Conservation (phyloP, 2,797 vertebrate genomes). For the Poecilia velifera region DNA sequence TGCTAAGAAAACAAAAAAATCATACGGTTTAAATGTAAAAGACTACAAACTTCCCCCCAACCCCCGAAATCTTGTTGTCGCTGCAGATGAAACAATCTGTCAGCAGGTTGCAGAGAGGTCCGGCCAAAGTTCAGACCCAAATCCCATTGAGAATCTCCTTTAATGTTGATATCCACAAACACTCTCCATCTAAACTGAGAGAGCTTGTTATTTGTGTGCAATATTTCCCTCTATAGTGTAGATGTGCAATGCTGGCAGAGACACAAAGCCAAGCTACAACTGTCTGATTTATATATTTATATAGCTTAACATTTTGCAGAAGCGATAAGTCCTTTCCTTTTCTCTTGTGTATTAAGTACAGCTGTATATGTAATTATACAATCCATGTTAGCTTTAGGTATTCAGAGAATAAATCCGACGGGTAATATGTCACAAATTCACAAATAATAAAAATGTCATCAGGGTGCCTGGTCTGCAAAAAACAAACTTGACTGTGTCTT, state of each 20-base stretch:
- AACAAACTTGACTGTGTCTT: slow-evolving; percentile 11
- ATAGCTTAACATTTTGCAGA: neutral
- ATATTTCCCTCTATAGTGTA: neutral
- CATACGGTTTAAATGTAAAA: no score
- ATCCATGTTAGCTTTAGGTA: slow-evolving; percentile 30
- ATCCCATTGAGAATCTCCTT: neutral
- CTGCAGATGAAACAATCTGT: no score
- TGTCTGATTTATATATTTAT: neutral
- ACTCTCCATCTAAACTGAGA: neutral
- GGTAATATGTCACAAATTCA: slow-evolving; percentile 54
- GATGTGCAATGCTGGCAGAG: neutral
- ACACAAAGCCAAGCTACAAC: neutral
- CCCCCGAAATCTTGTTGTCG: no score
- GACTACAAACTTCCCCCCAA: no score
- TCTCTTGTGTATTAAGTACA: neutral
- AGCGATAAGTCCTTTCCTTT: neutral
- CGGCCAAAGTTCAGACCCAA: neutral
- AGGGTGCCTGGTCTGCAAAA: slow-evolving; percentile 26
- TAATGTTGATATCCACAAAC: neutral
- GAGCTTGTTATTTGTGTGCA: neutral
- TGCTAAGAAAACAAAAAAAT: no score
- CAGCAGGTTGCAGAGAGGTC: neutral
- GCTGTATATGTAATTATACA: neutral
- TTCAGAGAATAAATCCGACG: slow-evolving; percentile 47
- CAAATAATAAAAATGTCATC: slow-evolving; percentile 33